Evolutionary conservation across 1,140 invertebrate genomes (phyloP).

Genomic region (Caenorhabditis latens): DNA sequence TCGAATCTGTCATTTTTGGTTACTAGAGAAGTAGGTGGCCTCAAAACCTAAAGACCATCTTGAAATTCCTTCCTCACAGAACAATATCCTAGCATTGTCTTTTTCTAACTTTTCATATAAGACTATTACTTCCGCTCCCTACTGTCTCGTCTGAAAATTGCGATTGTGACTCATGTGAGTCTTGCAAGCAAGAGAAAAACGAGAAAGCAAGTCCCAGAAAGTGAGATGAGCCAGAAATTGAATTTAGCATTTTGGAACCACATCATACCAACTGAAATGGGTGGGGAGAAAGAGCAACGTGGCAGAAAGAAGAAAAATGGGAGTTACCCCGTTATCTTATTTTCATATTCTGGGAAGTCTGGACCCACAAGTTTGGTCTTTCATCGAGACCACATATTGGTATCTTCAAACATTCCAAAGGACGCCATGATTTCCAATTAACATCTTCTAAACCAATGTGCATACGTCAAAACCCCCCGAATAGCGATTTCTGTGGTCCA

Average conservation of each 20-base stretch:
- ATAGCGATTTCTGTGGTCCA: background rate
- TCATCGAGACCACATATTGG: background rate
- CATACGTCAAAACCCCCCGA: conserved; percentile 17
- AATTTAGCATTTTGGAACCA: conserved; percentile 46
- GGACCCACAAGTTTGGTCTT: too few species aligned
- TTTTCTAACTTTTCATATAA: too few species aligned
- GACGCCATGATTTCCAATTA: background rate
- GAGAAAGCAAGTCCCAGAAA: conserved; percentile 9
- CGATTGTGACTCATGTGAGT: background rate
- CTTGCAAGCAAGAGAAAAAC: background rate
- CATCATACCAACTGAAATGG: conserved; percentile 22
- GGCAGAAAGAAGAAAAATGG: background rate
- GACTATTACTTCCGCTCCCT: background rate
- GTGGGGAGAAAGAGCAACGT: background rate
- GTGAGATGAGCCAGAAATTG: conserved; percentile 47
- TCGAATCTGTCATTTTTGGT: background rate
- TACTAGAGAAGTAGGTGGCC: too few species aligned
- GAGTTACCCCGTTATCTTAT: too few species aligned
- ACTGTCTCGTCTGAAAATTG: background rate
- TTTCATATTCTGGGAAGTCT: too few species aligned
- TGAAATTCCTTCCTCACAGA: too few species aligned
- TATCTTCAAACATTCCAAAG: background rate
- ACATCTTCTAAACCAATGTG: background rate
- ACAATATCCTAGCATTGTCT: too few species aligned
- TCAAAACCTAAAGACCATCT: too few species aligned